Base-by-base conservation (phyloP, 1,140 invertebrate species). In the Ceratina australensis region DNA sequence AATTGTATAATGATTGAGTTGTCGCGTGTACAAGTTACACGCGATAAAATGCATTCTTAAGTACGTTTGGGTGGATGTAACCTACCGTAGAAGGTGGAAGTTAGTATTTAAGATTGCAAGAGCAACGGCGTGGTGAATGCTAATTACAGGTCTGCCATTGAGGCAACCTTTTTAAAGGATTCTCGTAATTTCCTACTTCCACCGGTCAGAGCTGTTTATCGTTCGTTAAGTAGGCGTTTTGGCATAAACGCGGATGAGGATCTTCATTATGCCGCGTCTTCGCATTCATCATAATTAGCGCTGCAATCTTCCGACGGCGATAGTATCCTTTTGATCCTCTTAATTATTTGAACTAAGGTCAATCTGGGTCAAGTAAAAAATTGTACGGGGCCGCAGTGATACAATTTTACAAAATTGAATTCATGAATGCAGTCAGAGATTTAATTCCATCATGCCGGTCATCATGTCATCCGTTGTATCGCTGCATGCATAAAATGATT, bases 161-260 rank as follows among this genome's bases (percentile, higher is more conserved):
- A 69, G 16, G 42, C 33, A 49, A 47, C 16, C 47, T 20, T 61
- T 72, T 61, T n/a, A 24, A 28, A 61, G 8, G 69, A 72, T 61
- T 61, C 56, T 60, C 69, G 20, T 72, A 72, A 72, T 72, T 60
- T 61, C 20, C 69, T 20, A 47, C 42, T 72, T 60, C 69, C 33
- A 69, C 52, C 28, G 24, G 24, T 28, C 22, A 26, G 22, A 72
- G 49, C 22, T 61, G 56, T 72, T 24, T 59, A 49, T 42, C 33
- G 33, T 71, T 69, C 8, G 52, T 16, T 60, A 47, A 61, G 69
- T 72, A 57, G 69, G 56, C 69, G 69, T 72, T 50, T 26, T 3
- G 42, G 42, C 47, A 49, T 61, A 33, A 72, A 24, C 12, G 56
- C 47, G 42, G 2, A 18, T 16, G 64, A 12, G 20, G 22, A 60